Base-by-base conservation (phyloP, 2,888 invertebrate species). In the Chironomus riparius region DNA sequence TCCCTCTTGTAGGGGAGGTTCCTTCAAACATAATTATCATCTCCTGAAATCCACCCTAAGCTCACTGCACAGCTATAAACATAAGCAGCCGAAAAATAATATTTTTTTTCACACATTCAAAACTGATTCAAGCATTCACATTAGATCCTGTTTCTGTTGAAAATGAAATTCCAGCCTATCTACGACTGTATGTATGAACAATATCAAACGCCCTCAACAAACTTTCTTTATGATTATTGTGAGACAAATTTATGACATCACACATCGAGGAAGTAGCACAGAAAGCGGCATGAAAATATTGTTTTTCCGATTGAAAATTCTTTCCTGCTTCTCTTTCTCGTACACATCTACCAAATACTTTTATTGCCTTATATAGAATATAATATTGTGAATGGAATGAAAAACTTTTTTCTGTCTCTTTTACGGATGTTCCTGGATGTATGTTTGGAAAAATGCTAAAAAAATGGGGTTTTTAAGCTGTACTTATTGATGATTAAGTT, bases 171-270 rank as follows among this genome's bases (percentile, higher is more conserved):
- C 56, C 5, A 56, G 18, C 56, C 56, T 56, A 56, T 56, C 56
- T 56, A 18, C 56, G n/a, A 50, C 18, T 62, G 62, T 24, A 18
- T 18, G 62, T 62, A 18, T 21, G 18, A 3, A 65, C 24, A 24
- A n/a, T 56, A 13, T 65, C 12, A 65, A 12, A 12, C 62, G 65
- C 65, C 65, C 24, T 24, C n/a, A 65, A 65, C 65, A 65, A 65
- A 65, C 22, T 65, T 65, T 65, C 69, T 70, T 70, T 70, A 70
- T 70, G 70, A 48, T 70, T 28, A 70, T 70, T 70, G 70, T 21
- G 38, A 70, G 48, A 47, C 47, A 47, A 70, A 70, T 70, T 70
- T 70, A 70, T 70, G 48, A 70, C 68, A 68, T 56, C 56, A 56
- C 56, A 56, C 56, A 56, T 5, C n/a, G 56, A 18, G 18, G 56